Base-by-base conservation (phyloP, 1,140 invertebrate genomes). In the Drosophila gunungcola region DNA sequence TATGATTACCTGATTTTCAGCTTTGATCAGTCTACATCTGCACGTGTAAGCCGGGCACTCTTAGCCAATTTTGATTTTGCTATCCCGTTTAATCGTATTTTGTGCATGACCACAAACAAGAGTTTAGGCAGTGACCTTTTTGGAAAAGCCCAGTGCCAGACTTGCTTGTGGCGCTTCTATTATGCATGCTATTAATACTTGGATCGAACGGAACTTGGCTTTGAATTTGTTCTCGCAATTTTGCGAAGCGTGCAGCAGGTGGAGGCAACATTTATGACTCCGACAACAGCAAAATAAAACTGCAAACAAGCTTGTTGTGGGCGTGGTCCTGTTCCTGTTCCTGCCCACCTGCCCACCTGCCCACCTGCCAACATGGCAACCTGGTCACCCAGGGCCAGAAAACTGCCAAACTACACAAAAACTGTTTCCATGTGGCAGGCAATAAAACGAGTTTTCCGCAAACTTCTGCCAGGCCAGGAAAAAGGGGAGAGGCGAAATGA, bases 381-480 rank as follows among this genome's bases (percentile, higher is more conserved):
- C 7, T 52, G 46, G 49, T 27, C 27, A 51, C n/a, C 27, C 48
- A 48, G 62, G 48, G 38, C 38, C 57, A 42, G 43, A 34, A 38
- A 56, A 64, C 74, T 78, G 62, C 46, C 54, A 83, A 78, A 65
- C 58, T 65, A 73, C 41, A 60, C 55, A 46, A 80, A 72, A 80
- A 84, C 72, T 80, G 80, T 83, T 79, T 49, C 63, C 63, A 82
- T 74, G 69, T 48, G 68, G 69, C 80, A 79, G 48, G 76, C 76
- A 75, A 84, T 84, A 84, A 79, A 82, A 83, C 60, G 43, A 74
- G 63, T 57, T 61, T 63, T 48, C 57, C 67, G 55, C 69, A 81
- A 81, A 81, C 67, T 78, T 73, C 73, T 64, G 81, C 45, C 49
- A 10, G 48, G 57, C n/a, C 45, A 55, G 58, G 10, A 49, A 16